Evolutionary conservation across 1,140 invertebrate genomes (phyloP).

Genomic region (Ostrea denselamellosa): DNA sequence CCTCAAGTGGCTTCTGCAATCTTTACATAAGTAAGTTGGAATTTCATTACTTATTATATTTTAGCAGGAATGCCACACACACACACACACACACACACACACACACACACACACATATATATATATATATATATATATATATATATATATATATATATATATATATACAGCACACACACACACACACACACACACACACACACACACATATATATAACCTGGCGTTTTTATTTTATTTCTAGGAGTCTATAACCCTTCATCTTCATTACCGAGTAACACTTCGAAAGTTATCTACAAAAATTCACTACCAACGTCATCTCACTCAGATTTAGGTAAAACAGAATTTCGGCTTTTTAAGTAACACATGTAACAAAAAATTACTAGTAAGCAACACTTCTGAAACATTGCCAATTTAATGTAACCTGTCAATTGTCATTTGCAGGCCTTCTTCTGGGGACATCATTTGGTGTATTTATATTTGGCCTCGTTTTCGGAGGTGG

Average conservation of each 20-base stretch:
- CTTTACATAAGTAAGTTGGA: slow-evolving; percentile 53
- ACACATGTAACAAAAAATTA: not conserved
- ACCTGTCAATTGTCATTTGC: not conserved
- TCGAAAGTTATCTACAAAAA: not conserved
- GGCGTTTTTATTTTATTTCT: not conserved
- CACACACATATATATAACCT: no score
- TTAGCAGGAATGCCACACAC: no score
- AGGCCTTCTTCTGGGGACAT: slow-evolving; percentile 46
- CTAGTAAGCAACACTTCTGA: no score
- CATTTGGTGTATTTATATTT: slow-evolving; percentile 51
- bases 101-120: no score
- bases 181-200: no score
- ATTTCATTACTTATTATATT: not conserved
- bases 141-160: no score
- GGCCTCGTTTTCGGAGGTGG: slow-evolving; percentile 51
- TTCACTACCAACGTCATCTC: not conserved
- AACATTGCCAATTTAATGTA: no score
- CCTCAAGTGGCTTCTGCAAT: slow-evolving; percentile 47
- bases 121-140: no score
- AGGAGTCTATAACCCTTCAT: slow-evolving; percentile 1
- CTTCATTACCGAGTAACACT: not conserved
- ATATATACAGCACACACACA: no score
- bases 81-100: no score
- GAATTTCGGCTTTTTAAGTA: not conserved
- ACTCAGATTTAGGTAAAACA: not conserved